Percentiles rank a stretch among this genome's conserved stretches.
Evolutionary conservation across 2,113 vertebrate species (phyloP).

Genomic region (Passer montanus): DNA sequence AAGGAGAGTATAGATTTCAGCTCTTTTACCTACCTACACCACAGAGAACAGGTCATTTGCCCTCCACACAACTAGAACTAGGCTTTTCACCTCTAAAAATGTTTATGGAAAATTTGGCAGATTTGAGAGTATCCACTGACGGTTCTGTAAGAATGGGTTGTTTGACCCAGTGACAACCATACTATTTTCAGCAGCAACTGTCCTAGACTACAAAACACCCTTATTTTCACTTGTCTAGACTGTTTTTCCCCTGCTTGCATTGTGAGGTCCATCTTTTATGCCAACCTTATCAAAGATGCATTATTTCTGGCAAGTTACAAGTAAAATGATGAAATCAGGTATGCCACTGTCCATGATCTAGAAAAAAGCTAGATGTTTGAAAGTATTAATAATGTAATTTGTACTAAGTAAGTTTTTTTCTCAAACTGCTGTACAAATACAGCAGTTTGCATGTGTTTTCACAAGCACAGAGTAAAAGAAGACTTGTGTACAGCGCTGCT

Average conservation of each 20-base stretch:
- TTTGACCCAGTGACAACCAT: not conserved
- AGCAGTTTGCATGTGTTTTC: conserved; percentile 4
- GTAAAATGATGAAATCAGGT: not conserved
- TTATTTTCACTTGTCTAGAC: not conserved
- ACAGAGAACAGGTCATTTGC: not conserved
- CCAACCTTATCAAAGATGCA: not conserved
- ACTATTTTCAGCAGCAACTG: not conserved
- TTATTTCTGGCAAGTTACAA: not conserved
- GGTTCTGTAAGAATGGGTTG: not conserved
- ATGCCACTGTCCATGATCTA: not conserved
- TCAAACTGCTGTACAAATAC: not conserved
- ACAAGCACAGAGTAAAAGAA: not conserved
- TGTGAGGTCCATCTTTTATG: not conserved
- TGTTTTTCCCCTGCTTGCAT: not conserved
- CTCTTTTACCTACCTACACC: not conserved
- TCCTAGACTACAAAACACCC: not conserved
- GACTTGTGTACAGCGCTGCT: not conserved
- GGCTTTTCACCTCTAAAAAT: not conserved
- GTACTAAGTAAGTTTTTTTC: not conserved
- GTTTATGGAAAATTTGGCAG: not conserved
- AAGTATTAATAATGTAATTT: not conserved
- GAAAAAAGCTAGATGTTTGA: not conserved
- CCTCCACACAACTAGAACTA: not conserved
- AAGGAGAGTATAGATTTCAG: conserved; percentile 12
- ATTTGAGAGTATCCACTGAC: not conserved